Conservation (phyloP, 2,888 invertebrate genomes). For the Melinaea marsaeus region DNA sequence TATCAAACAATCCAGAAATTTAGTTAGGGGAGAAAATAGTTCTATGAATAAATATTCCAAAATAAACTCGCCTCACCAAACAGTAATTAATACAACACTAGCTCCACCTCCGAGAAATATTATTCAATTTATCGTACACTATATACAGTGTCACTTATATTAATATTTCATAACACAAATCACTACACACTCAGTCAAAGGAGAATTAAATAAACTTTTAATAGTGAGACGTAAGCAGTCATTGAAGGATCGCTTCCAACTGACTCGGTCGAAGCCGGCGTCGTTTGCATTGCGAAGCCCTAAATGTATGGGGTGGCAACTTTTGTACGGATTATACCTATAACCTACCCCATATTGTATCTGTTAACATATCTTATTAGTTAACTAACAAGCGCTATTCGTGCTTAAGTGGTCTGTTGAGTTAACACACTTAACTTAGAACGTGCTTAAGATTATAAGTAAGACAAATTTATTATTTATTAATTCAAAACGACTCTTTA, state of each 20-base stretch:
- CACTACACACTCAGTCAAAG: constrained; percentile 70
- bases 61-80: constrained; percentile 64
- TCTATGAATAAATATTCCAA: constrained; percentile 30
- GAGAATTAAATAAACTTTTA: constrained; percentile 53
- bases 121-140: not conserved
- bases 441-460: constrained; percentile 4
- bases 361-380: constrained; percentile 23
- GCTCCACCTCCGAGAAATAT: constrained; percentile 21
- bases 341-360: constrained; percentile 15
- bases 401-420: constrained; percentile 11
- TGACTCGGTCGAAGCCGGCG: constrained; percentile 26
- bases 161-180: constrained; percentile 41
- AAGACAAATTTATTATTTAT: not conserved
- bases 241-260: constrained; percentile 43
- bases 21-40: not conserved
- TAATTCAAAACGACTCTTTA: no score
- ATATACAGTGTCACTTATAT: not conserved
- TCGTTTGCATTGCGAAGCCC: constrained; percentile 22
- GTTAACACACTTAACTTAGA: not conserved
- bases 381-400: constrained; percentile 14
- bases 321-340: constrained; percentile 18
- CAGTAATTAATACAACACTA: constrained; percentile 62
- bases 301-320: constrained; percentile 20
- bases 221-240: constrained; percentile 47
- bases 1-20: not conserved